Conservation (phyloP, 53 echinoderm and acorn worm genomes). For the Echinometra lucunter region DNA sequence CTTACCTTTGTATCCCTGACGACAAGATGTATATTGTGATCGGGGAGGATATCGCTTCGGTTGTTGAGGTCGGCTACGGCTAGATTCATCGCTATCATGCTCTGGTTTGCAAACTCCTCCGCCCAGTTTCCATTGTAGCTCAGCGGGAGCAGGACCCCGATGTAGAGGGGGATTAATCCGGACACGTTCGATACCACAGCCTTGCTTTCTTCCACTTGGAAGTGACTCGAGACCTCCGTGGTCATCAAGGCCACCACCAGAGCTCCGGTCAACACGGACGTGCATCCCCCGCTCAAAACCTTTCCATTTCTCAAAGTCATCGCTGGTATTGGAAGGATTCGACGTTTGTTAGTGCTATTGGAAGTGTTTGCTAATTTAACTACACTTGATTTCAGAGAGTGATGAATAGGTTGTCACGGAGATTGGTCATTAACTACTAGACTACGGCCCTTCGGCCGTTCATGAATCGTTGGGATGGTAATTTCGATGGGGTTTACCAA, state of each 20-base stretch:
- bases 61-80: slow-evolving; percentile 74
- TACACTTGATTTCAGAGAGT: too few species aligned
- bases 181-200: background rate
- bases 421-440: too few species aligned
- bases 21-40: slow-evolving; percentile 65
- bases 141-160: slow-evolving; percentile 79
- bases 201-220: background rate
- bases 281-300: background rate
- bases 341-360: background rate
- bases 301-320: background rate
- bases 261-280: background rate
- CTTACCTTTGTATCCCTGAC: slow-evolving; percentile 72
- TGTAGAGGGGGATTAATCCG: slow-evolving; percentile 70
- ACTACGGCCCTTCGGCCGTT: too few species aligned
- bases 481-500: too few species aligned
- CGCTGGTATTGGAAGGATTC: background rate
- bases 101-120: slow-evolving; percentile 74
- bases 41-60: slow-evolving; percentile 70
- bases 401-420: too few species aligned
- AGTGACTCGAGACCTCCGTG: background rate
- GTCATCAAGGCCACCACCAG: background rate
- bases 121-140: slow-evolving; percentile 69
- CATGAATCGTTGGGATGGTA: too few species aligned
- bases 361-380: too few species aligned
- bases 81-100: slow-evolving; percentile 67